phyloP scores from a whole-genome alignment of 64 coral and sea anemone species.

The Dendrophyllia cribrosa region DNA sequence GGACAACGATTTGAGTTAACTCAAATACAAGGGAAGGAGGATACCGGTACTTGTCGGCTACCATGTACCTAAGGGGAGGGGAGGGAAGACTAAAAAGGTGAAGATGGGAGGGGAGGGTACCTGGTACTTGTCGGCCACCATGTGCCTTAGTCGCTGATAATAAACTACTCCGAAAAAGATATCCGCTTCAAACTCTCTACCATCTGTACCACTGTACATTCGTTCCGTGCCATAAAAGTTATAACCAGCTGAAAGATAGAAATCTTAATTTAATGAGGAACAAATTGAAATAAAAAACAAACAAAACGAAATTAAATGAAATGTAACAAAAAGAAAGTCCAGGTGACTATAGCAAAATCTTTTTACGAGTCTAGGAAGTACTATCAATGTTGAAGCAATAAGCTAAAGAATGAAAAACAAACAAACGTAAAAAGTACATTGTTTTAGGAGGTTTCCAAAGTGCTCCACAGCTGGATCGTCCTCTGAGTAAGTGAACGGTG shows the following conservation, averaged over 20 bases:
- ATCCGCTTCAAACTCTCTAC: constrained; percentile 95
- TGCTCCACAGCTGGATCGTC: constrained; percentile 93
- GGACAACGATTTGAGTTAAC: background rate
- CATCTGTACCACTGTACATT: constrained; percentile 95
- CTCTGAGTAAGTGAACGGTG: constrained; percentile 95
- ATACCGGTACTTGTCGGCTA: too few relatives aligned
- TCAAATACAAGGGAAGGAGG: too few relatives aligned
- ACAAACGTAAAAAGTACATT: constrained; percentile 59
- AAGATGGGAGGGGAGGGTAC: constrained; percentile 38
- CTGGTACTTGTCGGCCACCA: constrained; percentile 99
- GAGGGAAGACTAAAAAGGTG: background rate
- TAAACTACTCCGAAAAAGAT: constrained; percentile 99
- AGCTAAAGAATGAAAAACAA: background rate
- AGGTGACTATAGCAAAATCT: too few relatives aligned
- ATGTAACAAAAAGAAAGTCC: background rate
- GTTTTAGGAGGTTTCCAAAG: constrained; percentile 90
- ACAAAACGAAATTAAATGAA: background rate
- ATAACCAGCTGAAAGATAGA: constrained; percentile 80
- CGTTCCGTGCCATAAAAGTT: constrained; percentile 97
- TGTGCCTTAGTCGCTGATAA: constrained; percentile 98
- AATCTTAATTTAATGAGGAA: background rate
- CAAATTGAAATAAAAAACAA: background rate
- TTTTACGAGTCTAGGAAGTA: too few relatives aligned
- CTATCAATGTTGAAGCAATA: background rate
- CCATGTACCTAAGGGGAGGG: too few relatives aligned